These are phyloP conservation scores for Xyliphius kryptos DNA, from an alignment of 2,113 vertebrate genomes.

Conservation along the genomic window DNA sequence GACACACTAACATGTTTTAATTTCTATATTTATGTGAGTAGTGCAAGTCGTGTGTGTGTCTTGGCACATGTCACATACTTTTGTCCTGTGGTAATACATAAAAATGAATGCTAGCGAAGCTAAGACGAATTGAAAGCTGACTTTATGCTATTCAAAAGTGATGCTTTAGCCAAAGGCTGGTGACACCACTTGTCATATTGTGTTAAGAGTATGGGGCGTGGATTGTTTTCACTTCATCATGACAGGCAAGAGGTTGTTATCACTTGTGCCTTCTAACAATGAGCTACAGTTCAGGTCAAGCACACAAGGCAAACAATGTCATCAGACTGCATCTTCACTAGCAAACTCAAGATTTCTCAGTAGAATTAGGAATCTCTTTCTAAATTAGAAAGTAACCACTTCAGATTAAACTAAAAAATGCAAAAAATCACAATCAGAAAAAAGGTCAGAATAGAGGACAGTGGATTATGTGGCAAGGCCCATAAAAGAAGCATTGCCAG, in stretches of 20 bases:
- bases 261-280: conserved; percentile 48
- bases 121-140: conserved; percentile 48
- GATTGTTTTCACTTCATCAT: conserved; percentile 52
- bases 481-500: too few relatives aligned
- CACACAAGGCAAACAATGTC: too few relatives aligned
- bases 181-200: conserved; percentile 54
- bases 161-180: conserved; percentile 55
- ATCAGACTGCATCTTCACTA: too few relatives aligned
- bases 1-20: conserved; percentile 11
- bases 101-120: conserved; percentile 59
- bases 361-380: too few relatives aligned
- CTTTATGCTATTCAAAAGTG: conserved; percentile 53
- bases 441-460: too few relatives aligned
- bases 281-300: conserved; percentile 50
- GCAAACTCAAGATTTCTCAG: too few relatives aligned
- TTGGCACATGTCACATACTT: conserved; percentile 46
- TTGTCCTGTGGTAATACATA: too few relatives aligned
- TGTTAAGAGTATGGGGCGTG: conserved; percentile 51
- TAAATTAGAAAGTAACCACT: too few relatives aligned
- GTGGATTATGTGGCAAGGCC: too few relatives aligned
- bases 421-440: too few relatives aligned
- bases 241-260: conserved; percentile 62
- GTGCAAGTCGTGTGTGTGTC: conserved; percentile 41
- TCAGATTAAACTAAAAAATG: too few relatives aligned
- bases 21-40: conserved; percentile 30